Evolutionary conservation across 2,113 vertebrate genomes (phyloP).

Genomic region (rabbit (Oryctolagus cuniculus)): DNA sequence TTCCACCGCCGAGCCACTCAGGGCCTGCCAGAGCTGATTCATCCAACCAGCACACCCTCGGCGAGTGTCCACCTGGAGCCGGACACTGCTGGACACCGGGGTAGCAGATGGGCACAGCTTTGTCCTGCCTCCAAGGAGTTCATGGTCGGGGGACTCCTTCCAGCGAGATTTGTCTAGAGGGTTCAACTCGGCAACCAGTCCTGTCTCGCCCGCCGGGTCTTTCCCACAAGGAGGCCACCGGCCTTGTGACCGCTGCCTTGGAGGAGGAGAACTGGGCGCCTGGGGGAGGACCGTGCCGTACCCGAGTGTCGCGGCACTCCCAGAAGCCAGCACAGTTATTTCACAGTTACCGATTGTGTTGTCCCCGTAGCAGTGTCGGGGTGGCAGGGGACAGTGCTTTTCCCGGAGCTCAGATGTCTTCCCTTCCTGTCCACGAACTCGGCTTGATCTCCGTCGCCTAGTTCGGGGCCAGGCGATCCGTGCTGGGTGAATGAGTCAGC

Average conservation of each 20-base stretch:
- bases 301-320: neutral
- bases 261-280: neutral
- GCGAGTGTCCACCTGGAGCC: neutral
- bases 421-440: neutral
- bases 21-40: neutral
- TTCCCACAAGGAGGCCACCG: neutral
- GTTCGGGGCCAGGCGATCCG: accelerated
- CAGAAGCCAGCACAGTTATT: neutral
- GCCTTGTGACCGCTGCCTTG: neutral
- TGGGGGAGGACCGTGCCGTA: neutral
- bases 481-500: neutral
- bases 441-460: neutral
- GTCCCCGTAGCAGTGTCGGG: neutral
- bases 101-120: neutral
- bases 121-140: neutral
- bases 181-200: neutral
- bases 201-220: neutral
- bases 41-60: neutral
- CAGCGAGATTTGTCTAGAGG: neutral
- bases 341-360: neutral
- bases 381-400: neutral
- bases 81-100: neutral
- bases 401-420: neutral
- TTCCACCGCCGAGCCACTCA: neutral
- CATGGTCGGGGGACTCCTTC: neutral